phyloP scores from a whole-genome alignment of 2,113 vertebrate species.

The Lampris megalopsis region DNA sequence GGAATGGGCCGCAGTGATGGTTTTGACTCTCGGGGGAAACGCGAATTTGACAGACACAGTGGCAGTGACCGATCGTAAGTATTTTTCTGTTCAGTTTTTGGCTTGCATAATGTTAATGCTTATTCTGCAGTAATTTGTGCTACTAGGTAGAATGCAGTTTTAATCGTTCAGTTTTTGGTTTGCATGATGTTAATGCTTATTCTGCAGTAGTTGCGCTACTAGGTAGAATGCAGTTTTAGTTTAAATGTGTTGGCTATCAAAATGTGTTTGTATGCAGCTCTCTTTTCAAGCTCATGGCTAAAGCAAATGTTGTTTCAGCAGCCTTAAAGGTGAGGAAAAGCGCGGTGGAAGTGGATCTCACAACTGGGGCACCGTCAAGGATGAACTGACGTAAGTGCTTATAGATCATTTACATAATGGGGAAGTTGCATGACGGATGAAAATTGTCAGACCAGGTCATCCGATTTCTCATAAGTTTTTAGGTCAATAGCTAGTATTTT shows the following conservation, averaged over 20 bases:
- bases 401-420: neutral
- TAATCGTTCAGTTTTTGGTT: neutral
- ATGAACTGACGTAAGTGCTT: conserved; percentile 90
- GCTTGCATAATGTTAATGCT: neutral
- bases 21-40: conserved; percentile 96
- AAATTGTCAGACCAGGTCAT: too few species aligned
- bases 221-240: too few species aligned
- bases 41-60: conserved; percentile 98
- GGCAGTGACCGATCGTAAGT: conserved; percentile 98
- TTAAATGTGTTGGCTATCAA: neutral
- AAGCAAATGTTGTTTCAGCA: conserved; percentile 90
- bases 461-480: too few species aligned
- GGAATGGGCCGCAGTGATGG: conserved; percentile 94
- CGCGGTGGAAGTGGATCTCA: conserved; percentile 97
- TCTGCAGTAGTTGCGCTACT: neutral
- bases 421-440: neutral
- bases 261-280: neutral
- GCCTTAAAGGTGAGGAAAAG: conserved; percentile 97
- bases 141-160: too few species aligned
- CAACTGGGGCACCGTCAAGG: conserved; percentile 99
- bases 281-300: conserved; percentile 43
- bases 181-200: neutral
- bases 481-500: too few species aligned
- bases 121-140: neutral
- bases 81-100: neutral